phyloP scores from a whole-genome alignment of 2,888 invertebrate genomes.

The Polyommatus icarus region DNA sequence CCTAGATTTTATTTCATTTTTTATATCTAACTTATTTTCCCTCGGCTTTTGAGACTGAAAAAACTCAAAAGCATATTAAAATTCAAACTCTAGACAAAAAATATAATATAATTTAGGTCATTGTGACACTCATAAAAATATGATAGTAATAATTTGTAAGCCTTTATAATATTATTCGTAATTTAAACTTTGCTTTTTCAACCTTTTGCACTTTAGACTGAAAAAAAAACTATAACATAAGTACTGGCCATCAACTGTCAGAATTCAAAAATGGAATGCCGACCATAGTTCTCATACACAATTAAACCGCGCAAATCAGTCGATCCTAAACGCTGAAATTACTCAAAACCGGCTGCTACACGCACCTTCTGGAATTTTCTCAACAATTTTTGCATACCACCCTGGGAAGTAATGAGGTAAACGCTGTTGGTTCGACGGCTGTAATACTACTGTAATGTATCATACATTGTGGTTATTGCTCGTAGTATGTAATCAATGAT shows the following conservation, averaged over 20 bases:
- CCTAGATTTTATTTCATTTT: background rate
- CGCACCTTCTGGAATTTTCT: conserved; percentile 67
- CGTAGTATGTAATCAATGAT: background rate
- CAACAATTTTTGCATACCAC: conserved; percentile 79
- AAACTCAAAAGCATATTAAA: too few relatives aligned
- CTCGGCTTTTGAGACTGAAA: too few relatives aligned
- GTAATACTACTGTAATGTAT: background rate
- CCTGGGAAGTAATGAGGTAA: conserved; percentile 72
- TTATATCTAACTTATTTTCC: too few relatives aligned
- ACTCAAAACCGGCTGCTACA: conserved; percentile 55
- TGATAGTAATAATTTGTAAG: too few relatives aligned
- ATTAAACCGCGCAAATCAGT: conserved; percentile 38
- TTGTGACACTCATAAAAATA: too few relatives aligned
- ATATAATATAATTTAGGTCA: too few relatives aligned
- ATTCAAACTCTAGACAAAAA: too few relatives aligned
- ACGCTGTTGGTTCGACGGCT: conserved; percentile 9
- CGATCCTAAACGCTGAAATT: conserved; percentile 69
- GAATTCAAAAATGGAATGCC: conserved; percentile 9
- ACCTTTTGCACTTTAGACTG: background rate
- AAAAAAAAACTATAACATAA: background rate
- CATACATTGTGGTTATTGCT: conserved; percentile 8
- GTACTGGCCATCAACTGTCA: background rate
- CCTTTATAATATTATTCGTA: too few relatives aligned
- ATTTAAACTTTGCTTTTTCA: background rate
- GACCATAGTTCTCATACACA: conserved; percentile 30